A percentile compares a stretch with the other conserved stretches of the same genome.
Conservation (phyloP, 2,113 vertebrate species). For the Isurus oxyrinchus region DNA sequence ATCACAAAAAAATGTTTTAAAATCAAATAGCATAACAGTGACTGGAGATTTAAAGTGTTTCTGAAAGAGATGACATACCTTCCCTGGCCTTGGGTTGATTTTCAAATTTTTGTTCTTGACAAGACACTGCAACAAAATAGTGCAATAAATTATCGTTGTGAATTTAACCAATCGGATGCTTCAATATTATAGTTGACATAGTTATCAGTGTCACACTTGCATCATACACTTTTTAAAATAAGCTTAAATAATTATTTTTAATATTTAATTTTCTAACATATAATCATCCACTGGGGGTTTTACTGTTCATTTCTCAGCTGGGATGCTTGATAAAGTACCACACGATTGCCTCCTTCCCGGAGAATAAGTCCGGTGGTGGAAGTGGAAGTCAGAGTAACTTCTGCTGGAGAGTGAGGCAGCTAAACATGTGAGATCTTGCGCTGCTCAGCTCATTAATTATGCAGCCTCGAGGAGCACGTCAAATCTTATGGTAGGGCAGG, state of each 20-base stretch:
- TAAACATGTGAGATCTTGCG: too few species aligned
- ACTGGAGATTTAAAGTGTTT: not conserved
- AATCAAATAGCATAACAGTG: not conserved
- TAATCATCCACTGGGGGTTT: not conserved
- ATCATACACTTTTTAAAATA: not conserved
- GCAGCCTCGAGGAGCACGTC: too few species aligned
- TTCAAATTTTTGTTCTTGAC: conserved; percentile 53
- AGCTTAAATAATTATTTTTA: not conserved
- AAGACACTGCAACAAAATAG: conserved; percentile 53
- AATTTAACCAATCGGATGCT: not conserved
- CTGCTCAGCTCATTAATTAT: too few species aligned
- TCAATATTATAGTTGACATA: not conserved
- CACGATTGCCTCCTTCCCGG: not conserved
- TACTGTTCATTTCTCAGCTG: not conserved
- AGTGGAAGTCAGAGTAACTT: too few species aligned
- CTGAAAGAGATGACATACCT: conserved; percentile 52
- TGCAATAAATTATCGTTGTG: not conserved
- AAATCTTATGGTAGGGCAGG: too few species aligned
- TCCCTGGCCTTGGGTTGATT: conserved; percentile 66
- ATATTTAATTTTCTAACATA: not conserved
- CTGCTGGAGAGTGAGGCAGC: too few species aligned
- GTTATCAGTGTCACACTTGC: not conserved
- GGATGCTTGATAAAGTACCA: not conserved
- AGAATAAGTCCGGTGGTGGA: too few species aligned
- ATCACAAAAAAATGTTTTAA: conserved; percentile 40